Percentiles rank a stretch among this genome's conserved stretches.
These are phyloP conservation scores for Pseudoatta argentina DNA, from an alignment of 1,140 invertebrate genomes.

Conservation along the genomic window DNA sequence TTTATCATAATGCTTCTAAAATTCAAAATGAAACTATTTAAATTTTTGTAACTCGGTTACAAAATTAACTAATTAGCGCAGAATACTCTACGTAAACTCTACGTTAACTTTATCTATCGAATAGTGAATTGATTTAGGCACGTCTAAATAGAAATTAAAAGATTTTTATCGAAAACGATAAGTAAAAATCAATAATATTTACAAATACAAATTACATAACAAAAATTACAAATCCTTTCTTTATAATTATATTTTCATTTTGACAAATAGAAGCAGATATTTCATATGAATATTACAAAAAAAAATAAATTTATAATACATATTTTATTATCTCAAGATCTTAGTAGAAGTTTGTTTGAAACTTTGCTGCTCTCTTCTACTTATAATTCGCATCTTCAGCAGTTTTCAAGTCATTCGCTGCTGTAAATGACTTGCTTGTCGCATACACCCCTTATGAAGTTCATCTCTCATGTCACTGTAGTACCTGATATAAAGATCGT, in stretches of 20 bases:
- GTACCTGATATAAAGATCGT: conserved; percentile 27
- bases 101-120: too few species aligned
- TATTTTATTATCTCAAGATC: background rate
- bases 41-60: background rate
- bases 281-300: background rate
- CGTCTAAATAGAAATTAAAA: background rate
- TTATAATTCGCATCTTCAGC: background rate
- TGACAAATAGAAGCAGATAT: too few species aligned
- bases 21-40: conserved; percentile 14
- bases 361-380: background rate
- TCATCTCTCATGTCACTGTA: conserved; percentile 2
- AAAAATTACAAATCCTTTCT: too few species aligned
- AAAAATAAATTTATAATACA: background rate
- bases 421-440: background rate
- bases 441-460: background rate
- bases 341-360: background rate
- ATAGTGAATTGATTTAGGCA: background rate
- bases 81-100: background rate
- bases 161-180: background rate
- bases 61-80: background rate
- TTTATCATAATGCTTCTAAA: background rate
- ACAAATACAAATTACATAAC: too few species aligned
- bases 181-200: background rate
- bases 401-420: background rate
- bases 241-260: too few species aligned